Base-by-base conservation (phyloP, 30 jellyfish, hydroid and myxozoan genomes). In the Aurelia sp. region DNA sequence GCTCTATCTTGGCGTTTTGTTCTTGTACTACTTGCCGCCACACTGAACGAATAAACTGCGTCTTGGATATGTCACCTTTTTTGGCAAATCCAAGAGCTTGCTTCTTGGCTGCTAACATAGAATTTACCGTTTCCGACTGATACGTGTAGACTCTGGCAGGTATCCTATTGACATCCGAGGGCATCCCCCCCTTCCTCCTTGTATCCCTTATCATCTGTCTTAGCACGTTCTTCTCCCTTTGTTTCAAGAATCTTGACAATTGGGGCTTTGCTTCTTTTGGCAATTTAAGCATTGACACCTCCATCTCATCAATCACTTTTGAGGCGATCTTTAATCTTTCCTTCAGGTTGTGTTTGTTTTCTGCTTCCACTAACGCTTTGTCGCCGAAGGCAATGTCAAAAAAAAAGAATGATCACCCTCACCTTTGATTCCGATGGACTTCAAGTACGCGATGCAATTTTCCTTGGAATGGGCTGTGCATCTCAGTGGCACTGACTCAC, bases 321-420 rank as follows among this genome's bases (percentile, higher is more conserved):
- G 44, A 2, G 44, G 44, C 44, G 18, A 19, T 3, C 27, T 27
- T 69, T 31, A 74, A 40, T 15, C 74, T 21, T 17, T 9, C 18
- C 20, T 21, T 50, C 78, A 74, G 75, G 41, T 74, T 78, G 17
- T 16, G 38, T 51, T 74, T 40, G 51, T 74, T 7, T 16, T 38
- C 85, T 40, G 85, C 48, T 33, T 74, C 85, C 52, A 74, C 74
- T 13, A 74, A 47, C 51, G 77, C 85, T 1, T 74, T 15, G 4
- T 74, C 78, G 18, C 85, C 85, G 30, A 74, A 74, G 17, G 44
- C 40, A 3, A 74, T 40, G 75, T 74, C 85, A 1, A 74, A 33
- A 3, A 74, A 17, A 11, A 17, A 76, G 19, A 21, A 4, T 74
- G 85, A 9, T 51, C 41, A 9, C 4, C 3, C 17, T 57, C 85